Base-by-base conservation (phyloP, 1,140 invertebrate species). In the Nebria ingens region DNA sequence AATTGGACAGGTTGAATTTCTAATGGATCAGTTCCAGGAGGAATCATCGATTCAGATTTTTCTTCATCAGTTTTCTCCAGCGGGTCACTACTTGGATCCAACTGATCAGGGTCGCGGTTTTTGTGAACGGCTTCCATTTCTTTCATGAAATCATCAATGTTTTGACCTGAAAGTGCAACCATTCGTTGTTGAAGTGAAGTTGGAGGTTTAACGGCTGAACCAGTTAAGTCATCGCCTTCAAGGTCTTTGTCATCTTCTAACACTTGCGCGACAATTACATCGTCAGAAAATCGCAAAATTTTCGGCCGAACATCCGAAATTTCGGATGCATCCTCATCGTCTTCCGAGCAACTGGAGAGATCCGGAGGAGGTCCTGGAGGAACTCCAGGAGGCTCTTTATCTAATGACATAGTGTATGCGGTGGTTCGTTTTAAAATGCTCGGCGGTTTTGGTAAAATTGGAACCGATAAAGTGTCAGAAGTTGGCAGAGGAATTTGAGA, bases 141-240 rank as follows among this genome's bases (percentile, higher is more conserved):
- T 66, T 89, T 87, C 85, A 92, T 92, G 64, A 91, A 92, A 45
- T 89, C 83, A 64, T 93, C 90, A n/a, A 92, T 87, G 66, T 93
- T 89, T 72, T 93, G 89, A 1, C 89, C 90, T 15, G 88, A 85
- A 64, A 91, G 80, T 4, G 83, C 84, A 56, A 91, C 76, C 86
- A 91, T 91, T 66, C 86, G 83, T 58, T 90, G 86, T 61, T 91
- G 88, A 11, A 91, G 65, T 1, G 81, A 81, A 1, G 85, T 87
- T 1, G 87, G 85, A n/a, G n/a, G n/a, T 63, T 88, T 86, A 0
- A 79, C 74, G 1, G 68, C 54, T 21, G 49, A 25, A 29, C 22
- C 21, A 51, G 66, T 66, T 1, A 71, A 69, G 42, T 70, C 69
- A 9, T 72, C 71, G 12, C 66, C 67, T 25, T 73, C 68, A 17